phyloP scores from a whole-genome alignment of 1,140 invertebrate genomes.

The Dreissena rostriformis region DNA sequence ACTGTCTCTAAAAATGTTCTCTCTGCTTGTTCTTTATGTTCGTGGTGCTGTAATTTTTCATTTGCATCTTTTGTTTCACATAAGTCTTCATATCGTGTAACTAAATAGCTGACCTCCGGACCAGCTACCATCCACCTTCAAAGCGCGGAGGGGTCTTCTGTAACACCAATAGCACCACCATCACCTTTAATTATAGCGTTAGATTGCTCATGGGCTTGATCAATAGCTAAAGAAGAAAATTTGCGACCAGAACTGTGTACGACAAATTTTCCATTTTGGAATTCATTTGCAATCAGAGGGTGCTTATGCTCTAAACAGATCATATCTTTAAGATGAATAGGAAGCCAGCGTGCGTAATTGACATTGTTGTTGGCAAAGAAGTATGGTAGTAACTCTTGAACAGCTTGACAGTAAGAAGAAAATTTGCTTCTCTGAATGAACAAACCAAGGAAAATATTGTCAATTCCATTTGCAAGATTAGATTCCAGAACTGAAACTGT shows the following conservation, averaged over 20 bases:
- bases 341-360: slow-evolving; percentile 48
- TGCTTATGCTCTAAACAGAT: background rate
- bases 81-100: slow-evolving; percentile 60
- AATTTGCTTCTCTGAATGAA: background rate
- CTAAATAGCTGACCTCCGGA: slow-evolving; percentile 59
- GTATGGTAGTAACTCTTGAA: background rate
- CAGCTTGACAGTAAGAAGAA: background rate
- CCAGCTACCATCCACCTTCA: slow-evolving; percentile 68
- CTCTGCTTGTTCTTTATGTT: slow-evolving; percentile 31
- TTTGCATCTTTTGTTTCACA: slow-evolving; percentile 13
- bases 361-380: background rate
- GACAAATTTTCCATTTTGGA: slow-evolving; percentile 20
- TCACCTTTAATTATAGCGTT: slow-evolving; percentile 70
- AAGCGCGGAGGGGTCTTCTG: slow-evolving; percentile 65
- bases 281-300: background rate
- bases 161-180: slow-evolving; percentile 66
- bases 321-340: slow-evolving; percentile 49
- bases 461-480: slow-evolving; percentile 35
- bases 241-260: slow-evolving; percentile 52
- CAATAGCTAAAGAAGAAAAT: slow-evolving; percentile 65
- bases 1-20: slow-evolving; percentile 47
- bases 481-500: slow-evolving; percentile 35
- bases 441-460: background rate
- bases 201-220: slow-evolving; percentile 69
- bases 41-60: slow-evolving; percentile 29